A percentile compares a stretch with the other conserved stretches of the same genome.
phyloP scores from a whole-genome alignment of 2,888 invertebrate species.

The Diaperis boleti region DNA sequence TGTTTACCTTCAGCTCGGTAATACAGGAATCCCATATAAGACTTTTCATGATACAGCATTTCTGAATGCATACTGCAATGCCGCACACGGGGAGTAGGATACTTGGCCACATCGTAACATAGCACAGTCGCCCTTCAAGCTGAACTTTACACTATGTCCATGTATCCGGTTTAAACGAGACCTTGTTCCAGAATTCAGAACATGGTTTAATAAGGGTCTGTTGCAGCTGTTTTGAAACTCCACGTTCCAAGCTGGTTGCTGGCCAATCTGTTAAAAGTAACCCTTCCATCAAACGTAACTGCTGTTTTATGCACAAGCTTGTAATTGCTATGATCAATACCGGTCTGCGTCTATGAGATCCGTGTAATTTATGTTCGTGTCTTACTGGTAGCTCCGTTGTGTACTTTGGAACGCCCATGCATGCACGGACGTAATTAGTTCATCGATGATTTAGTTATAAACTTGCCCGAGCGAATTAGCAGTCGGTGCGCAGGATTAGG shows the following conservation, averaged over 20 bases:
- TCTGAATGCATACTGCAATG: no score
- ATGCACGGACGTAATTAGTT: neutral
- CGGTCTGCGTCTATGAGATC: neutral
- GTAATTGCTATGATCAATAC: neutral
- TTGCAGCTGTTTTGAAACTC: neutral
- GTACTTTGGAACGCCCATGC: slow-evolving; percentile 3
- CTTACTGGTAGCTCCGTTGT: neutral
- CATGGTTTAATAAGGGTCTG: slow-evolving; percentile 2
- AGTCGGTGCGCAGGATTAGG: neutral
- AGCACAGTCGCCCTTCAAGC: no score
- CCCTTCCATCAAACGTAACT: neutral
- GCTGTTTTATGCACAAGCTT: neutral
- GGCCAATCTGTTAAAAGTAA: neutral
- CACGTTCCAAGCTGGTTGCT: neutral
- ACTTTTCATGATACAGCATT: no score
- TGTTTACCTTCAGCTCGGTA: no score
- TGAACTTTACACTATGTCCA: neutral
- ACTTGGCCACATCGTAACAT: no score
- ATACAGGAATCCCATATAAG: no score
- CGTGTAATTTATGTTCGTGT: slow-evolving; percentile 5
- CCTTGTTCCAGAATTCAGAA: neutral
- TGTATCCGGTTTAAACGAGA: neutral
- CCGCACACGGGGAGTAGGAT: no score
- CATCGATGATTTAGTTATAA: slow-evolving; percentile 6
- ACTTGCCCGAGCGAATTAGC: neutral